Conservation (phyloP, 2,113 vertebrate genomes). For the Lethenteron camtschaticum region DNA sequence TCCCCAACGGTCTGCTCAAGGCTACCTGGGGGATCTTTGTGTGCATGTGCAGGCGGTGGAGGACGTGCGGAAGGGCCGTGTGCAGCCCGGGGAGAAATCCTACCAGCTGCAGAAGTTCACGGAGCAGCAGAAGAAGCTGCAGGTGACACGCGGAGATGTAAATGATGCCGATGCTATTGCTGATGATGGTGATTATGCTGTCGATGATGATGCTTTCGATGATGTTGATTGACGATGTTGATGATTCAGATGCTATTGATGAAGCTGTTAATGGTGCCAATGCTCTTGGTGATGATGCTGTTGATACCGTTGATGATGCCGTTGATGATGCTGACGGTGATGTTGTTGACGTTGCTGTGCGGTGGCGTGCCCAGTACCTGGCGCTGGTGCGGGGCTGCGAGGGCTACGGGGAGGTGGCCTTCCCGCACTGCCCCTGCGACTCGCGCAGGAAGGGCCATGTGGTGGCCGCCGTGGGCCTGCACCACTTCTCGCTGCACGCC, state of each 20-base stretch:
- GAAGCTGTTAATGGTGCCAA: too few relatives aligned
- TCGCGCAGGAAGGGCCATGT: constrained; percentile 80
- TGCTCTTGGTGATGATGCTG: too few relatives aligned
- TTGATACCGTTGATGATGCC: too few relatives aligned
- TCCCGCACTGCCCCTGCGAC: constrained; percentile 87
- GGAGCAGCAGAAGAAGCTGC: constrained; percentile 85
- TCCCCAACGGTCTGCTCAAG: background rate
- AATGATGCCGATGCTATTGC: too few relatives aligned
- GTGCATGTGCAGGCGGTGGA: constrained; percentile 45
- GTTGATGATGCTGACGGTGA: too few relatives aligned
- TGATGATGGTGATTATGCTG: too few relatives aligned
- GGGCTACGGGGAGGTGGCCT: constrained; percentile 77
- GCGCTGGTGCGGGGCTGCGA: constrained; percentile 69
- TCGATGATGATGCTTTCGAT: too few relatives aligned
- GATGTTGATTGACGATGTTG: too few relatives aligned
- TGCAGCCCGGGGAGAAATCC: constrained; percentile 84
- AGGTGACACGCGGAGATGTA: constrained; percentile 26
- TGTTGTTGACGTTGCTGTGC: too few relatives aligned
- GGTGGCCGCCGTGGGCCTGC: constrained; percentile 69
- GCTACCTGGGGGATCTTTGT: too few relatives aligned
- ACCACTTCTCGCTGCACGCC: constrained; percentile 82
- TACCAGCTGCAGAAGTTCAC: constrained; percentile 88
- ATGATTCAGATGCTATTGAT: too few relatives aligned
- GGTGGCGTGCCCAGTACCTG: constrained; percentile 36
- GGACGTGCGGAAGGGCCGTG: constrained; percentile 85